Base-by-base conservation (phyloP, 2,797 vertebrate species). In the Ciconia nigra region DNA sequence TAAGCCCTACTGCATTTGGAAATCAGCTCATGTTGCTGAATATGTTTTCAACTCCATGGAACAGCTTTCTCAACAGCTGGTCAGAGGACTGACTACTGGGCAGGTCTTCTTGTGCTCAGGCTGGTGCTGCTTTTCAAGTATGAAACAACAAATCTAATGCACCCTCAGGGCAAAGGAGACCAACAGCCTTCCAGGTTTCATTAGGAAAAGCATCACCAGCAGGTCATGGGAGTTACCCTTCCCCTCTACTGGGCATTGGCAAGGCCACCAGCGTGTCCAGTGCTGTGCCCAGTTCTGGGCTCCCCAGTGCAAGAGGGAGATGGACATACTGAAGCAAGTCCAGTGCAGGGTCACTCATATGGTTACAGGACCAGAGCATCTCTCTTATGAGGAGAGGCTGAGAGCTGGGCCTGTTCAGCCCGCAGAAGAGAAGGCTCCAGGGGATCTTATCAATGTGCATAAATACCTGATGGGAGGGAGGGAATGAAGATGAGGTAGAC, bases 11-110 rank as follows among this genome's bases (percentile, higher is more conserved):
- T 51, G 71, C 66, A 61, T 93, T 79, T 84, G 49, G 82, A 89
- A 95, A 91, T 80, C 62, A 84, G 76, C 26, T 88, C 83, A 47
- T 65, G n/a, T 42, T 77, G 66, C 58, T 93, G 59, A 93, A 74
- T 63, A 20, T 13, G 51, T 67, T 95, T 88, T 95, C 54, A 94
- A 57, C 25, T 81, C 39, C 7, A 2, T 31, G 29, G 47, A 93
- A 93, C 54, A 94, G 55, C n/a, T 82, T 96, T 95, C 71, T 81
- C 42, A 63, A 96, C 84, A 94, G 69, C 88, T 92, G 84, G 37
- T 67, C 69, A 85, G 69, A 83, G 42, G 35, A 86, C 59, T 61
- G 59, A 70, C 58, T 87, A 63, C 37, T 37, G 35, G 42, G 46
- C 35, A 95, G 42, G 39, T 29, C 70, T 72, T 74, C 29, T 67